phyloP scores from a whole-genome alignment of 2,113 vertebrate species.

The Phrynosoma platyrhinos region DNA sequence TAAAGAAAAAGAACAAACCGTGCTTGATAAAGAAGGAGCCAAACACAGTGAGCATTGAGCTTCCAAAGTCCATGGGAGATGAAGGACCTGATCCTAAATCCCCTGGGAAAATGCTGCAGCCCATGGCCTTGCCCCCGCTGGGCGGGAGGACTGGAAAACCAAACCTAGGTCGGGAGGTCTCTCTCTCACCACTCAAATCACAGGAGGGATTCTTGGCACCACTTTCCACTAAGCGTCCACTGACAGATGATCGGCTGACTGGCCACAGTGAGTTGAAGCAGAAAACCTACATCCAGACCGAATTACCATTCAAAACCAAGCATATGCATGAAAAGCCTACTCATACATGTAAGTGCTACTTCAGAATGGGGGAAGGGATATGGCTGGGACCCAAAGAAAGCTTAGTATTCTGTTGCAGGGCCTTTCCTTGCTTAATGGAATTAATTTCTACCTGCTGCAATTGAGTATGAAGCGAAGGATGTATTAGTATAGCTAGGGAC shows the following conservation, averaged over 20 bases:
- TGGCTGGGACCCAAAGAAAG: background rate
- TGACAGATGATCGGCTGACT: conserved; percentile 78
- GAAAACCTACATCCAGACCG: conserved; percentile 82
- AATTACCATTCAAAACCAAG: conserved; percentile 89
- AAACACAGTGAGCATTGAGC: conserved; percentile 69
- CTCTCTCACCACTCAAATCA: conserved; percentile 77
- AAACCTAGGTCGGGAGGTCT: conserved; percentile 73
- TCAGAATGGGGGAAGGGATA: conserved; percentile 44
- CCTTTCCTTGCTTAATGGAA: background rate
- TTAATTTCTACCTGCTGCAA: background rate
- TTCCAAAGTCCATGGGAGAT: conserved; percentile 72
- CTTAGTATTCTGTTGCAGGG: background rate
- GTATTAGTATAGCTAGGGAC: background rate
- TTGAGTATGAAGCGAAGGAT: background rate
- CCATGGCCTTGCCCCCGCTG: conserved; percentile 72
- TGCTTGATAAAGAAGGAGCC: conserved; percentile 85
- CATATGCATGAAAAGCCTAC: conserved; percentile 84
- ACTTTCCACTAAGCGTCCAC: conserved; percentile 80
- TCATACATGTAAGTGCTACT: conserved; percentile 81
- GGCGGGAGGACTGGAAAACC: conserved; percentile 80
- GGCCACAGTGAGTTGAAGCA: conserved; percentile 73
- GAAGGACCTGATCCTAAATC: conserved; percentile 63
- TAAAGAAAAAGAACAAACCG: conserved; percentile 82
- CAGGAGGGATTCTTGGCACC: conserved; percentile 76
- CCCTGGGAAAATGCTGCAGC: conserved; percentile 70